Evolutionary conservation across 2,888 invertebrate genomes (phyloP).

Genomic region (Cosmia pyralina): DNA sequence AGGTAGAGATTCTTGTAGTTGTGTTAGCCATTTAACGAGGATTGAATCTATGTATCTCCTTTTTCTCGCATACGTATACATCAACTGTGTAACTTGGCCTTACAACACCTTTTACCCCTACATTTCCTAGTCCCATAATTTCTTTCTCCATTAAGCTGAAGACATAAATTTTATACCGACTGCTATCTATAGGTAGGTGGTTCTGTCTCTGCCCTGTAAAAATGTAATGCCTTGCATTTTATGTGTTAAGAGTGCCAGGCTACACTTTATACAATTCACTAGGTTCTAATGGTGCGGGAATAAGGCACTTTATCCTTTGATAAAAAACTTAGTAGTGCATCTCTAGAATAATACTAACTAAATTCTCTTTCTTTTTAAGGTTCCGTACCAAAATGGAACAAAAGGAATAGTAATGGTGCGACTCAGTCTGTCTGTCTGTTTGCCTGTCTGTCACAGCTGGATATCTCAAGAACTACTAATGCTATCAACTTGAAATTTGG

Average conservation of each 20-base stretch:
- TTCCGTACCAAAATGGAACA: too few species aligned
- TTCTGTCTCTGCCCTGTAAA: constrained; percentile 40
- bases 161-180: constrained; percentile 43
- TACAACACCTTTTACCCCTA: constrained; percentile 3
- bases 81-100: background rate
- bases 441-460: too few species aligned
- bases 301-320: background rate
- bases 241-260: constrained; percentile 30
- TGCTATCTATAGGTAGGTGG: constrained; percentile 4
- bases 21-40: background rate
- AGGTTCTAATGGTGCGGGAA: constrained; percentile 11
- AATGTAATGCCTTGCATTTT: constrained; percentile 51
- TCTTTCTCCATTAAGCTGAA: constrained; percentile 36
- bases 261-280: constrained; percentile 38
- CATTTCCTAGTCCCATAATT: constrained; percentile 26
- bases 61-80: background rate
- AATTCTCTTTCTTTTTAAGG: background rate
- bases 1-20: background rate
- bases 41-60: background rate
- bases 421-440: too few species aligned
- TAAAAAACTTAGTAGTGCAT: background rate
- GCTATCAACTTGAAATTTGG: too few species aligned
- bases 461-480: too few species aligned
- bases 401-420: too few species aligned
- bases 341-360: background rate